A percentile compares a stretch with the other conserved stretches of the same genome.
Evolutionary conservation across 2,113 vertebrate species (phyloP).

Genomic region (Corapipo altera): DNA sequence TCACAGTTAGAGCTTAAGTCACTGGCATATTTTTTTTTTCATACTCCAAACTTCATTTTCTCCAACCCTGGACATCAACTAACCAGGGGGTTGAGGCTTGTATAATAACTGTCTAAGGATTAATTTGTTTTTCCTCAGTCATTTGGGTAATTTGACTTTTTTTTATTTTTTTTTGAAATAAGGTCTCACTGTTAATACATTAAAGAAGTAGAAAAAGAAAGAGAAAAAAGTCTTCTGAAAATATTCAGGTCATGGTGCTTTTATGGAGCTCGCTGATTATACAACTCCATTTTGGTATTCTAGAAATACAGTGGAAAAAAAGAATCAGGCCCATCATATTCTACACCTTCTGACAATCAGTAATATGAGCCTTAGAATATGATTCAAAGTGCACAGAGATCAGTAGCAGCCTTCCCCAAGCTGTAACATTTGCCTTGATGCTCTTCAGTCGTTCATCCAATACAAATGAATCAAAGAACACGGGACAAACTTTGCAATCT

Average conservation of each 20-base stretch:
- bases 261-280: not conserved
- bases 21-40: not conserved
- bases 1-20: not conserved
- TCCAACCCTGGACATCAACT: not conserved
- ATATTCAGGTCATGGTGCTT: not conserved
- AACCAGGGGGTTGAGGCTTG: not conserved
- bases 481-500: not conserved
- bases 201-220: not conserved
- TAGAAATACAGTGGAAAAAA: not conserved
- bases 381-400: not conserved
- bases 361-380: not conserved
- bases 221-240: not conserved
- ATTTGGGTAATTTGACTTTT: not conserved
- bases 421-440: not conserved
- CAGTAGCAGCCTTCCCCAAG: not conserved
- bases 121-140: not conserved
- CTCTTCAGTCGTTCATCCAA: not conserved
- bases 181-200: not conserved
- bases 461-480: not conserved
- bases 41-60: not conserved
- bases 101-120: not conserved
- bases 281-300: not conserved
- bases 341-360: not conserved
- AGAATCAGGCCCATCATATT: not conserved
- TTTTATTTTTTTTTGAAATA: not conserved